A percentile compares a stretch with the other conserved stretches of the same genome.
Conservation (phyloP, 2,888 invertebrate genomes). For the Cantharis flavilabris region DNA sequence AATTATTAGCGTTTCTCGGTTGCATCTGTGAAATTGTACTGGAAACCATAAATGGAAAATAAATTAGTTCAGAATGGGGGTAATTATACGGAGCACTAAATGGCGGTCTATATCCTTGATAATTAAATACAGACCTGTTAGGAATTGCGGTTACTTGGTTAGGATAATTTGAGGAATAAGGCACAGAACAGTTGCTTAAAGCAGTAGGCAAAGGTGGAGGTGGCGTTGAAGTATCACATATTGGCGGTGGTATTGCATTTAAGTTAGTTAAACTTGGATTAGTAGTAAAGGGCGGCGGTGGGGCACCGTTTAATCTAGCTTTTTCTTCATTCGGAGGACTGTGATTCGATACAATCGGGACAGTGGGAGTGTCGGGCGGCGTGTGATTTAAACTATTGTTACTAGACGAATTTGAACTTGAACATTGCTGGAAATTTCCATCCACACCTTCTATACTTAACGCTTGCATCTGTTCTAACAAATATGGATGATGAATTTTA, state of each 20-base stretch:
- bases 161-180: conserved; percentile 59
- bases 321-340: conserved; percentile 43
- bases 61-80: conserved; percentile 60
- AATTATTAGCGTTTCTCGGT: conserved; percentile 67
- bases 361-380: conserved; percentile 63
- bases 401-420: conserved; percentile 60
- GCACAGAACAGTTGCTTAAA: conserved; percentile 56
- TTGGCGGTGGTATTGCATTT: conserved; percentile 33
- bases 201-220: conserved; percentile 56
- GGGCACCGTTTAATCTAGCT: conserved; percentile 43
- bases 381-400: conserved; percentile 60
- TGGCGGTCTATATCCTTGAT: conserved; percentile 49
- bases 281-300: conserved; percentile 40
- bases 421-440: conserved; percentile 54
- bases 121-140: conserved; percentile 49
- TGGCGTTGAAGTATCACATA: conserved; percentile 53
- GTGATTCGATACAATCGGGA: conserved; percentile 44
- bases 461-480: conserved; percentile 57
- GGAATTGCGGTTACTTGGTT: conserved; percentile 40
- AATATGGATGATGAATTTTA: conserved; percentile 45
- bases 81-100: conserved; percentile 55
- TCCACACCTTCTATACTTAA: conserved; percentile 58
- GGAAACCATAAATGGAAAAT: conserved; percentile 52
- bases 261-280: conserved; percentile 15
- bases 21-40: conserved; percentile 59